Conservation (phyloP, 1,140 invertebrate genomes). For the Musca vetustissima region DNA sequence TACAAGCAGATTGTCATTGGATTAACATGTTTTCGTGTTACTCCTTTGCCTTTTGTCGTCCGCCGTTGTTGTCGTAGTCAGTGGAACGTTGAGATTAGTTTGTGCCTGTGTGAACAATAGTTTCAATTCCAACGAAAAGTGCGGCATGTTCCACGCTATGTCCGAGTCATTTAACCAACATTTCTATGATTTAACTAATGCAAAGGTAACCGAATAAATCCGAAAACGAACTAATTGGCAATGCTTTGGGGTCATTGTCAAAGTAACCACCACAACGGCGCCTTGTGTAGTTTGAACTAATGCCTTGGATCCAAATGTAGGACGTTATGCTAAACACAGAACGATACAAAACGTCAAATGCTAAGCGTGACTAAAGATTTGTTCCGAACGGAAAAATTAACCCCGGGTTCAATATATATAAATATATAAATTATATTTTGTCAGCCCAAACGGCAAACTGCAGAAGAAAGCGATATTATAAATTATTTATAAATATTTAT, state of each 20-base stretch:
- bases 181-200: slow-evolving; percentile 5
- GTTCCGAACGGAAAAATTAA: neutral
- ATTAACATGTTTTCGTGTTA: slow-evolving; percentile 21
- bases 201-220: slow-evolving; percentile 13
- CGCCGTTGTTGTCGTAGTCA: neutral
- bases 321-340: too few relatives aligned
- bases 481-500: too few relatives aligned
- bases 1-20: slow-evolving; percentile 23
- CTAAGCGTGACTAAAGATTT: slow-evolving; percentile 12
- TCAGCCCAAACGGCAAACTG: too few relatives aligned
- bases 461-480: too few relatives aligned
- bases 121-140: too few relatives aligned
- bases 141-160: too few relatives aligned
- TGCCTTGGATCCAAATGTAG: neutral
- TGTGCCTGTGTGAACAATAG: too few relatives aligned
- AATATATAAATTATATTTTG: too few relatives aligned
- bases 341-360: neutral
- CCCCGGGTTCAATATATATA: too few relatives aligned
- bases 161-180: neutral
- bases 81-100: too few relatives aligned
- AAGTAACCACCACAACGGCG: neutral
- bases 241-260: slow-evolving; percentile 30
- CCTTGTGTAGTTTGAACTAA: neutral
- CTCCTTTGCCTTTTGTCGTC: neutral
- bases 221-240: slow-evolving; percentile 28